Evolutionary conservation across 2,888 invertebrate genomes (phyloP), one percentile per base, ranked within the genome.

Genomic region (Reticulitermes lucifugus): DNA sequence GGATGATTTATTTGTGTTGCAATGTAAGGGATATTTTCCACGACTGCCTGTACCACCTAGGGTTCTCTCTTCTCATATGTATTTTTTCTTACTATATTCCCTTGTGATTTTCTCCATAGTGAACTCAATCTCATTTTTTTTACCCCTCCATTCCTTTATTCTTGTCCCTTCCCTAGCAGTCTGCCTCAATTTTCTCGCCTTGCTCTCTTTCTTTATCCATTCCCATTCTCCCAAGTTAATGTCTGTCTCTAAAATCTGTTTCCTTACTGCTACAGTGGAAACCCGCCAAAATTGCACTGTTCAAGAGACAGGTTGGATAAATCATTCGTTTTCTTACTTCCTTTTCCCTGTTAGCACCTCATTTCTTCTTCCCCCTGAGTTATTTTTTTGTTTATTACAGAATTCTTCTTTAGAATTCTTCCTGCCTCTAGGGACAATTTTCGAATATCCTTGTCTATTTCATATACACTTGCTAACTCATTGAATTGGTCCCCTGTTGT

Each of bases 281-380:
- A 82, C 81, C 71, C 81, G 85, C 85, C 85, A 85, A 82, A 85
- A 85, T 51, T 73, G 51, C 82, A 41, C 83, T 25, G 70, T 75
- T 83, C 83, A 22, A 77, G 79, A 79, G 84, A 79, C 79, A 60
- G 75, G 65, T 84, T 29, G 79, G 65, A 84, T 84, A 84, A 84
- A 84, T 84, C 79, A 79, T 79, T 84, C 46, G 83, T 71, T 55
- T 41, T 22, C 25, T 46, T 18, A 21, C n/a, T n/a, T 29, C 29
- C 65, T 25, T 29, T 51, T 60, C 21, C 79, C 51, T 65, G n/a
- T 65, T 65, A n/a, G 9, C 65, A 65, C 65, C 65, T 65, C 65
- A n/a, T 4, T 65, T 14, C 25, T 7, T 12, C 65, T 7, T 9
- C 65, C 6, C n/a, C 9, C n/a, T 65, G 65, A 65, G 55, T n/a